Base-by-base conservation (phyloP, 2,888 invertebrate genomes). In the Polydrusus tereticollis region DNA sequence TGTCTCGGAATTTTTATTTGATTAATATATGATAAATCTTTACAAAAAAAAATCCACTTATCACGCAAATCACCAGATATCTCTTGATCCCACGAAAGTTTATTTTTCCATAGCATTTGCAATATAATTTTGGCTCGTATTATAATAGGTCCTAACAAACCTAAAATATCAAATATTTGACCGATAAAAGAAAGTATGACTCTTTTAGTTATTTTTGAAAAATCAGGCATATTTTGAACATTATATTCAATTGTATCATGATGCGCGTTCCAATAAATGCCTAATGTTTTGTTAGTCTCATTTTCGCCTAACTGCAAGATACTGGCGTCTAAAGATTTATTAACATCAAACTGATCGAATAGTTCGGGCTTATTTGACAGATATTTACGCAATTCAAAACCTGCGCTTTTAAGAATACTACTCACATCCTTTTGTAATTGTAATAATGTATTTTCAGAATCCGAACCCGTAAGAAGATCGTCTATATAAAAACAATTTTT, bases 401-500 rank as follows among this genome's bases (percentile, higher is more conserved):
- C 2, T 29, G 57, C 75, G 0, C 21, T 21, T 16, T 21, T 16
- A 10, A 77, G 47, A 7, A 78, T 75, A 21, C 38, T 26, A 18
- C 52, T 55, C n/a, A 77, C 18, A 33, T 78, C 55, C n/a, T 18
- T 45, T 47, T 75, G 72, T 14, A 78, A 5, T 29, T 29, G 29
- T 5, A 29, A 29, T 29, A 29, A 29, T 29, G 4, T 7, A 7
- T 4, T 29, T 7, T 60, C 23, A 1, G 72, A 60, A 47, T 77
- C 67, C 0, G 57, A 23, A 8, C 75, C 75, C 0, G 74, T 55
- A 16, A 77, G 29, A 7, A 29, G 23, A 18, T 77, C 77, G 47
- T 78, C 77, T 8, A 77, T 63, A 55, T 77, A 77, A 26, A 77
- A 77, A 60, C 76, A 70, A 23, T 50, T 73, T 58, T 50, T 57